phyloP scores from a whole-genome alignment of 2,797 vertebrate species.

The Sphaeramia orbicularis region DNA sequence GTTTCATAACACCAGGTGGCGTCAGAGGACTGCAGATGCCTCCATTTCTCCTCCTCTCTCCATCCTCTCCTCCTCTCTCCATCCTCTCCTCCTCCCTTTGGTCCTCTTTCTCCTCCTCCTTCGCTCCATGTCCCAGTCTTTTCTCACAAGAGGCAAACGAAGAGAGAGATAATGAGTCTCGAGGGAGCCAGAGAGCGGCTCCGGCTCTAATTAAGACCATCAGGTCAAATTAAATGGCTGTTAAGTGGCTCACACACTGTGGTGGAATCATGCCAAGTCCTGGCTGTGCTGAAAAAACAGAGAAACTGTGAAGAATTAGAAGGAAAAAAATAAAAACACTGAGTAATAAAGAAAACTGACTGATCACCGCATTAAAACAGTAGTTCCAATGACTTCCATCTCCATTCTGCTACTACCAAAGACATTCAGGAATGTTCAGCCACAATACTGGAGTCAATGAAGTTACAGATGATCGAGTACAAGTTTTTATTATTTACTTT shows the following conservation, averaged over 20 bases:
- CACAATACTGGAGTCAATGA: too few species aligned
- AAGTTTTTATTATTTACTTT: too few species aligned
- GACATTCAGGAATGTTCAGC: too few species aligned
- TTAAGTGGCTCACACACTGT: slow-evolving; percentile 50
- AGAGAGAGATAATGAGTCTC: slow-evolving; percentile 57
- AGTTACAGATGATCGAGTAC: too few species aligned
- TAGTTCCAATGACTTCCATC: too few species aligned
- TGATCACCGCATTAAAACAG: too few species aligned
- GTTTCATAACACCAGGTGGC: slow-evolving; percentile 49
- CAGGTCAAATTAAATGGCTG: slow-evolving; percentile 67
- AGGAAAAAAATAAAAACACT: too few species aligned
- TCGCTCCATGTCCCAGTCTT: too few species aligned
- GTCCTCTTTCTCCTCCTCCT: neutral
- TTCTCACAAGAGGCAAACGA: slow-evolving; percentile 23
- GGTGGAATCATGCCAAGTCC: slow-evolving; percentile 36
- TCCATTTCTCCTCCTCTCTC: neutral
- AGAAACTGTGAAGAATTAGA: too few species aligned
- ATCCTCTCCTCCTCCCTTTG: neutral
- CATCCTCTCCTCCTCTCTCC: neutral
- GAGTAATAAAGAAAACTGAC: too few species aligned
- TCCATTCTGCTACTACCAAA: too few species aligned
- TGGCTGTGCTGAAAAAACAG: neutral
- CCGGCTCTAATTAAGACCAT: slow-evolving; percentile 67
- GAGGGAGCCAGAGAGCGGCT: slow-evolving; percentile 30
- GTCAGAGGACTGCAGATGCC: neutral